Conservation (phyloP, 2,797 vertebrate species). For the Melanogrammus aeglefinus region DNA sequence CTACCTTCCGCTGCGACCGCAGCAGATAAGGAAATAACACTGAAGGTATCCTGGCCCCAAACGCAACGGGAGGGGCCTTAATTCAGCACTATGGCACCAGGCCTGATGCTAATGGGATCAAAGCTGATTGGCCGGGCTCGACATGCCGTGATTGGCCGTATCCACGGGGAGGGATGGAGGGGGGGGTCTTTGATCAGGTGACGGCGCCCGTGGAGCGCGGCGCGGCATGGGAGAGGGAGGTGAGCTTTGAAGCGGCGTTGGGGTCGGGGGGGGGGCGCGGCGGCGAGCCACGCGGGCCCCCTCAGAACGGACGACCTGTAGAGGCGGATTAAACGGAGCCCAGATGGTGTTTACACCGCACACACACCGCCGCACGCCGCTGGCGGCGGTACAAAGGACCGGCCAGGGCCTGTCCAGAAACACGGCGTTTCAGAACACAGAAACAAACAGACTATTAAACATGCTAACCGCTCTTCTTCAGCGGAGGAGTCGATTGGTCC, state of each 20-base stretch:
- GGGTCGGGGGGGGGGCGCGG: slow-evolving; percentile 40
- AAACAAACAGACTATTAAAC: slow-evolving; percentile 2
- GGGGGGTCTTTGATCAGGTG: slow-evolving; percentile 52
- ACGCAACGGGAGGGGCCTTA: background rate
- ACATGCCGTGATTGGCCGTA: slow-evolving; percentile 55
- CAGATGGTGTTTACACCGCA: slow-evolving; percentile 65
- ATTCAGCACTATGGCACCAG: background rate
- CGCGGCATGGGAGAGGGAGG: slow-evolving; percentile 58
- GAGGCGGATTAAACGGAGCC: slow-evolving; percentile 67
- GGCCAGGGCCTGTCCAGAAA: background rate
- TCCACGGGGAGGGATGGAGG: slow-evolving; percentile 55
- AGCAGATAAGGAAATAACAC: background rate
- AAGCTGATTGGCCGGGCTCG: background rate
- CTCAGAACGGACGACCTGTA: slow-evolving; percentile 65
- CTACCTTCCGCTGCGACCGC: background rate
- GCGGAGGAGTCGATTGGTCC: background rate
- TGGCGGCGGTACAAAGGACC: background rate
- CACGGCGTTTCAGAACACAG: background rate
- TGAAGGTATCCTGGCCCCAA: background rate
- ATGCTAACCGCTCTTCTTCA: background rate
- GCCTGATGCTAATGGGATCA: background rate
- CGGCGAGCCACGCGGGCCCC: slow-evolving; percentile 61
- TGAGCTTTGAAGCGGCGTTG: slow-evolving; percentile 67
- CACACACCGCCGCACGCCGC: slow-evolving; percentile 43
- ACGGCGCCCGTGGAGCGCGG: slow-evolving; percentile 50